Evolutionary conservation across 2,888 invertebrate species (phyloP).

Genomic region (Tyria jacobaeae): DNA sequence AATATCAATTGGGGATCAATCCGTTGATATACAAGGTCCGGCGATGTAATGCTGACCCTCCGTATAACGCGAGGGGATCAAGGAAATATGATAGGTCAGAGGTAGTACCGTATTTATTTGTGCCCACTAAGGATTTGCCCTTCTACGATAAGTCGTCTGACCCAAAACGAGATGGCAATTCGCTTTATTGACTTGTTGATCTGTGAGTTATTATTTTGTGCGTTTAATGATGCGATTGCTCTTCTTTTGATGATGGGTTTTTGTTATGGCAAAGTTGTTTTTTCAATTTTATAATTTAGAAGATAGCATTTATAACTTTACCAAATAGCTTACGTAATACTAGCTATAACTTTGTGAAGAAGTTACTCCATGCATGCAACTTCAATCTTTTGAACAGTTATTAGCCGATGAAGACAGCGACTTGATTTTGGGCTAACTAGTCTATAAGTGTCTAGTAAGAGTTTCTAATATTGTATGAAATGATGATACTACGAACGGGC

Average conservation of each 20-base stretch:
- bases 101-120: slow-evolving; percentile 82
- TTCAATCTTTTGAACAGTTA: no score
- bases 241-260: not conserved
- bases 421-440: no score
- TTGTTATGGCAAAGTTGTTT: not conserved
- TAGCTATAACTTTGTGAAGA: no score
- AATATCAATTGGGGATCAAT: slow-evolving; percentile 64
- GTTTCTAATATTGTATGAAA: no score
- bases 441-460: no score
- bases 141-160: slow-evolving; percentile 78
- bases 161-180: slow-evolving; percentile 82
- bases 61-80: slow-evolving; percentile 78
- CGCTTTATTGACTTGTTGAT: slow-evolving; percentile 73
- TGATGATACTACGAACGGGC: no score
- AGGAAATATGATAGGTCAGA: slow-evolving; percentile 78
- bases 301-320: no score
- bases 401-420: no score
- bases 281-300: not conserved
- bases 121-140: slow-evolving; percentile 80
- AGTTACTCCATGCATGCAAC: no score
- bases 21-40: slow-evolving; percentile 61
- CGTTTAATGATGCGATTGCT: slow-evolving; percentile 21
- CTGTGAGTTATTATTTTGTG: slow-evolving; percentile 56
- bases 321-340: no score
- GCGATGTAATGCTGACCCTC: slow-evolving; percentile 77